These are phyloP conservation scores for Alsophila aescularia DNA, from an alignment of 2,888 invertebrate genomes.

Conservation along the genomic window DNA sequence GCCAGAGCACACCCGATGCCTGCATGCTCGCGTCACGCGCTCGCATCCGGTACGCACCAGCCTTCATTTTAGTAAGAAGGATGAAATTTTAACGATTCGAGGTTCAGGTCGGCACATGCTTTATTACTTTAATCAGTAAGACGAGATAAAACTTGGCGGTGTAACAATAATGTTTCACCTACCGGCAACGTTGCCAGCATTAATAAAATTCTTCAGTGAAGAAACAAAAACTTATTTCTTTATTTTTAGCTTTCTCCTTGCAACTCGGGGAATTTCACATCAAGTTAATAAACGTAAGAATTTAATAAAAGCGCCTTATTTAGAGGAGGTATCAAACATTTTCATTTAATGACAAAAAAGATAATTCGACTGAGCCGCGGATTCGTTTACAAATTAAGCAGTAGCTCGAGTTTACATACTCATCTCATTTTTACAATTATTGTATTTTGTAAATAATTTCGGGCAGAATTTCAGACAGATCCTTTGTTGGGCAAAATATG, in stretches of 20 bases:
- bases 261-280: constrained; percentile 67
- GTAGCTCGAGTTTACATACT: constrained; percentile 3
- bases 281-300: constrained; percentile 74
- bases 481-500: constrained; percentile 6
- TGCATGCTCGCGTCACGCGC: too few relatives aligned
- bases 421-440: constrained; percentile 5
- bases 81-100: constrained; percentile 10
- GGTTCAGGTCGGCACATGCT: constrained; percentile 14
- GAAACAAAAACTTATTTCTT: constrained; percentile 68
- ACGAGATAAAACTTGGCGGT: constrained; percentile 46
- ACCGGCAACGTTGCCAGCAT: constrained; percentile 66
- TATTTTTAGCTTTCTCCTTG: constrained; percentile 58
- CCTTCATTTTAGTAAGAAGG: constrained; percentile 9
- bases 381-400: constrained; percentile 34
- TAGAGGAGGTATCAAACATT: constrained; percentile 52
- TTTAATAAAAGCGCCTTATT: constrained; percentile 80
- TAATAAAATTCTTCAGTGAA: constrained; percentile 75
- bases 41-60: too few relatives aligned
- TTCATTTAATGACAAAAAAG: constrained; percentile 45
- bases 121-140: constrained; percentile 36
- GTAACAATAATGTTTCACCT: constrained; percentile 62
- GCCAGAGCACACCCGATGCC: too few relatives aligned
- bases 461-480: background rate
- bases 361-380: constrained; percentile 37
- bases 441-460: background rate